Evolutionary conservation across 2,113 vertebrate genomes (phyloP).

Genomic region (Psammodynastes pulverulentus): DNA sequence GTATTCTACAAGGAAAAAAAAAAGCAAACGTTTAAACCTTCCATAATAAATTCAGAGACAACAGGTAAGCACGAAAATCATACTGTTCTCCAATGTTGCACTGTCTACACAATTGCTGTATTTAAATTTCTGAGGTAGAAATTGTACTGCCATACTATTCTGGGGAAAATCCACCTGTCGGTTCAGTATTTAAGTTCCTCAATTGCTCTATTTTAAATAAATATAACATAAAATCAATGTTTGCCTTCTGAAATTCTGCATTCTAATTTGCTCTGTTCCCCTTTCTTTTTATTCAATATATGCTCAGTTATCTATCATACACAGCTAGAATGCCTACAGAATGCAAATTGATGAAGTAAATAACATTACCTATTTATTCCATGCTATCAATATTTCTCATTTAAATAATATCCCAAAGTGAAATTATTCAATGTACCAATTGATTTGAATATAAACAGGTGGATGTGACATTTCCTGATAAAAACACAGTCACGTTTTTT

Average conservation of each 20-base stretch:
- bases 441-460: not conserved
- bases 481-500: not conserved
- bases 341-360: not conserved
- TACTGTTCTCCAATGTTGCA: too few relatives aligned
- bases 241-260: not conserved
- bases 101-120: not conserved
- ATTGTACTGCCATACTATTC: not conserved
- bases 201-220: not conserved
- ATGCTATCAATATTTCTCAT: not conserved
- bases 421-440: not conserved
- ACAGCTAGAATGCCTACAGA: not conserved
- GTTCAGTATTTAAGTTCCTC: not conserved
- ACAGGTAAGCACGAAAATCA: not conserved
- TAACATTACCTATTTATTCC: not conserved
- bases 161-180: not conserved
- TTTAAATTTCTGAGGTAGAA: not conserved
- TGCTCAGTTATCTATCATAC: not conserved
- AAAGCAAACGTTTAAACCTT: slow-evolving; percentile 40
- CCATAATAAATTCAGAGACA: not conserved
- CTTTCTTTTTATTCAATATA: not conserved
- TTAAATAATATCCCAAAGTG: not conserved
- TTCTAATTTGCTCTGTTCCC: not conserved
- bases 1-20: slow-evolving; percentile 82
- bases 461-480: not conserved
- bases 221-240: not conserved